Conservation (phyloP, 2,113 vertebrate genomes). For the Campylomormyrus numenius region DNA sequence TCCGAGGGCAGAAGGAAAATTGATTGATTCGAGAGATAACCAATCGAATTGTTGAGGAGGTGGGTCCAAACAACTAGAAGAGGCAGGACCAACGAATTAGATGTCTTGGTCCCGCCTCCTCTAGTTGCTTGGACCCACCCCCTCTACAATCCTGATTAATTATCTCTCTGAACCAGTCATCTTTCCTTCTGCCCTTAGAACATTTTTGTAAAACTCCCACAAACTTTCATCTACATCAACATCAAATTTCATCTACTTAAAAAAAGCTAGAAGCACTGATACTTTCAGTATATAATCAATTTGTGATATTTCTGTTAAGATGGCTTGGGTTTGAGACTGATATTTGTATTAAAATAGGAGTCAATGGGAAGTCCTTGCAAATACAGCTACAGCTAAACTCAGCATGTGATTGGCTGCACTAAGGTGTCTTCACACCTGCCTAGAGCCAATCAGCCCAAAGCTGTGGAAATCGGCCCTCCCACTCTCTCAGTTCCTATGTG, state of each 20-base stretch:
- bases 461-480: background rate
- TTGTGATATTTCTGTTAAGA: background rate
- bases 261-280: background rate
- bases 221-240: background rate
- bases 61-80: too few species aligned
- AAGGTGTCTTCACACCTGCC: background rate
- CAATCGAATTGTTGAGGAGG: too few species aligned
- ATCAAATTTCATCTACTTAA: background rate
- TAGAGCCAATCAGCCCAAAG: background rate
- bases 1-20: too few species aligned
- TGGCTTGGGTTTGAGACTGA: background rate
- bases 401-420: background rate
- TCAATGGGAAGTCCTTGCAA: background rate
- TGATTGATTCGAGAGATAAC: too few species aligned
- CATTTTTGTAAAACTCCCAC: too few species aligned
- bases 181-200: too few species aligned
- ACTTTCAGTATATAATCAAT: background rate
- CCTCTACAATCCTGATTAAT: too few species aligned
- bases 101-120: too few species aligned
- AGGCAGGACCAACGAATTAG: too few species aligned
- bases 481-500: background rate
- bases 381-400: background rate
- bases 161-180: too few species aligned
- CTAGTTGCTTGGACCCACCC: too few species aligned
- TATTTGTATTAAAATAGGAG: background rate